Conservation (phyloP, 2,888 invertebrate species). For the Oasisia sp. region DNA sequence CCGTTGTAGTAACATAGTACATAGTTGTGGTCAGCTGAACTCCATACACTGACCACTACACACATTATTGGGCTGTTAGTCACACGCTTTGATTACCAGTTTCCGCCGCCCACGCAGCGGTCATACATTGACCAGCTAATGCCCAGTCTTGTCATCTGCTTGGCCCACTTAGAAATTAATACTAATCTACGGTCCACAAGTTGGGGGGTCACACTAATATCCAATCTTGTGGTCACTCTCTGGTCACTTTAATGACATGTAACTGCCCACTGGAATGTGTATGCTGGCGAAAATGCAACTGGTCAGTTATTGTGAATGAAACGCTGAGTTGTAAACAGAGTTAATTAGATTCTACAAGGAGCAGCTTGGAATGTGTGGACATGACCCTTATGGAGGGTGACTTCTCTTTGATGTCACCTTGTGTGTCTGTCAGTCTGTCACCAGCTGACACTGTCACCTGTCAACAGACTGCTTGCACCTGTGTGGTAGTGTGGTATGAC, state of each 20-base stretch:
- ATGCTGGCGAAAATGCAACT: background rate
- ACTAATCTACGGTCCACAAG: background rate
- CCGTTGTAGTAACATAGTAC: background rate
- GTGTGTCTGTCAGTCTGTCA: background rate
- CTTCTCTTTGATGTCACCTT: constrained; percentile 8
- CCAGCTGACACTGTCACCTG: background rate
- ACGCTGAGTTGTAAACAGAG: background rate
- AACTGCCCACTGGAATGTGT: background rate
- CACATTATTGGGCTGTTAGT: background rate
- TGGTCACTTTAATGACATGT: background rate
- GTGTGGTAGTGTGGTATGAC: constrained; percentile 5
- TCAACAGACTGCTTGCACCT: background rate
- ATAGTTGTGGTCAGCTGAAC: background rate
- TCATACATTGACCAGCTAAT: constrained; percentile 3
- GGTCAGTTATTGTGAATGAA: background rate
- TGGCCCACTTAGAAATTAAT: constrained; percentile 6
- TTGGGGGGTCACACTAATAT: constrained; percentile 5
- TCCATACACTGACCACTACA: background rate
- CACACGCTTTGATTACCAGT: background rate
- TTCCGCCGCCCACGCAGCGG: background rate
- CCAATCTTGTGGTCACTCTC: background rate
- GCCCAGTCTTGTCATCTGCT: background rate
- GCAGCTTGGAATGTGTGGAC: background rate
- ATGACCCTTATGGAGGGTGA: background rate
- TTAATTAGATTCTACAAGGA: background rate